A percentile compares a stretch with the other conserved stretches of the same genome.
These are phyloP conservation scores for Brachionus rubens DNA, from an alignment of 1,140 invertebrate genomes.

Conservation along the genomic window DNA sequence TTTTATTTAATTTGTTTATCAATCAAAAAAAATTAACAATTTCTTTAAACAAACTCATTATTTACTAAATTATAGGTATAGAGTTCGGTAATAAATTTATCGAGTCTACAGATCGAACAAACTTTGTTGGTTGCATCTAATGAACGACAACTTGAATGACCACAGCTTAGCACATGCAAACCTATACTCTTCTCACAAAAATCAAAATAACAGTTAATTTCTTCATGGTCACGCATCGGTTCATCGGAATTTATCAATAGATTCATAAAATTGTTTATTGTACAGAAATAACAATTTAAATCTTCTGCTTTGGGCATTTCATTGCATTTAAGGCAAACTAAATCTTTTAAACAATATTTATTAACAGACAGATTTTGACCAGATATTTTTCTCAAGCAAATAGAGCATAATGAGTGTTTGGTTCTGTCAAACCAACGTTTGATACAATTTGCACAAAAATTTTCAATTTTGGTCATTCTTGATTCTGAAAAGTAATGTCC, in stretches of 20 bases:
- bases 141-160: too few species aligned
- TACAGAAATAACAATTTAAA: neutral
- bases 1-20: too few species aligned
- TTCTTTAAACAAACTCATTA: too few species aligned
- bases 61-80: too few species aligned
- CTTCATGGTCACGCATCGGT: neutral
- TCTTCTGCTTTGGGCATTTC: neutral
- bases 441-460: neutral
- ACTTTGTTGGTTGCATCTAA: too few species aligned
- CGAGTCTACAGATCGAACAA: too few species aligned
- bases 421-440: neutral
- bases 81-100: too few species aligned
- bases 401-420: neutral
- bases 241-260: neutral
- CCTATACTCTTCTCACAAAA: too few species aligned
- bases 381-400: neutral
- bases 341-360: constrained; percentile 1
- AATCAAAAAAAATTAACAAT: too few species aligned
- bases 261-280: neutral
- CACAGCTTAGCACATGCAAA: too few species aligned
- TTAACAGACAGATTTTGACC: neutral
- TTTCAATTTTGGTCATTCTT: neutral
- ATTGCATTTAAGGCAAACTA: neutral
- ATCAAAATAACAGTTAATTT: neutral
- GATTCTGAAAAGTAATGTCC: neutral